Conservation (phyloP, 2,888 invertebrate species). For the Sycophila texana region DNA sequence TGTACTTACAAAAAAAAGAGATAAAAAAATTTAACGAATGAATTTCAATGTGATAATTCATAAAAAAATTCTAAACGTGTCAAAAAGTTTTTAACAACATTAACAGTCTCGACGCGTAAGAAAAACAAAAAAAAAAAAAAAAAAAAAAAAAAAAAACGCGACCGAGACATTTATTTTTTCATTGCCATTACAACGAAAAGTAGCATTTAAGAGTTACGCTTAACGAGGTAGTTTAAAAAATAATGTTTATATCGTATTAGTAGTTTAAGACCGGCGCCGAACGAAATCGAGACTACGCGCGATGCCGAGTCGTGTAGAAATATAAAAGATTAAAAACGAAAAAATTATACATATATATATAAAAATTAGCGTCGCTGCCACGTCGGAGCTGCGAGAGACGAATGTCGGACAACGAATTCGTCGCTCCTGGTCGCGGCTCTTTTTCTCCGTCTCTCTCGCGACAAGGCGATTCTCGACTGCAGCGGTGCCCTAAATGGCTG, state of each 20-base stretch:
- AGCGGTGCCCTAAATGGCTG: slow-evolving; percentile 70
- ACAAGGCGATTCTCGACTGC: slow-evolving; percentile 59
- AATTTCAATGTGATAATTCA: slow-evolving; percentile 28
- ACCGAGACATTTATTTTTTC: background rate
- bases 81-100: background rate
- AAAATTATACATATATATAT: background rate
- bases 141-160: background rate
- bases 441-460: slow-evolving; percentile 12
- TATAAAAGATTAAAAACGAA: background rate
- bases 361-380: slow-evolving; percentile 35
- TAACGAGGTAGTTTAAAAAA: background rate
- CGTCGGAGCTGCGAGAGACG: slow-evolving; percentile 10
- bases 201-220: background rate
- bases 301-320: background rate
- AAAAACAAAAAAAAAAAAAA: background rate
- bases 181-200: background rate
- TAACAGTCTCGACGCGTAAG: background rate
- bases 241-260: background rate
- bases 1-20: slow-evolving; percentile 39
- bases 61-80: background rate
- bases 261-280: too few relatives aligned
- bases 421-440: background rate
- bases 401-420: slow-evolving; percentile 39
- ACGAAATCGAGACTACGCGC: too few relatives aligned
- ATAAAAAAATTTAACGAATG: background rate